Evolutionary conservation across 2,113 vertebrate species (phyloP), one percentile per base, ranked within the genome.

Genomic region (Anser cygnoides): DNA sequence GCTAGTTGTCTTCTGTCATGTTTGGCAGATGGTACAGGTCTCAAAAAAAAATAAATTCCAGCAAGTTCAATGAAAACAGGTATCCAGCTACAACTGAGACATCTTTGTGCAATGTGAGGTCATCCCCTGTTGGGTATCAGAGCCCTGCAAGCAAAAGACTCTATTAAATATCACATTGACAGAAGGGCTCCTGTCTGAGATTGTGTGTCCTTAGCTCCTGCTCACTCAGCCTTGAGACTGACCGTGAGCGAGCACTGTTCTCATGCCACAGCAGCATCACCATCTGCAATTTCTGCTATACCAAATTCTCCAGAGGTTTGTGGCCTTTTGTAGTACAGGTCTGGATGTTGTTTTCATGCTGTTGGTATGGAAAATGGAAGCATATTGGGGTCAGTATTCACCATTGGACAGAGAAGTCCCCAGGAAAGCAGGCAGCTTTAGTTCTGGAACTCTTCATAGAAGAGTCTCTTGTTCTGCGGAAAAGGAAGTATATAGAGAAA

Each of bases 291-390:
- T 87, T 41, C 50, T 82, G 37, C 74, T 31, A 0, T 55, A 28
- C 58, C 10, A 2, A 20, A 22, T 68, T 68, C 49, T 52, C 16
- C 18, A 43, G 39, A 61, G 35, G 43, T 46, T 61, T 0, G 0
- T 61, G 68, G 29, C 26, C 18, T 68, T 71, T 41, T 43, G 9
- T n/a, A 75, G 28, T 9, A 2, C 57, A 13, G 74, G 26, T 21
- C 13, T 21, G 1, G 1, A 9, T 58, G 25, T 71, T 0, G 0
- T 33, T 70, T 76, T 29, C 20, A 7, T 41, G 20, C 31, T 84
- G 43, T 39, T 79, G 25, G 3, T 44, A 6, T 37, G 63, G 66
- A 52, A 50, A 80, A 41, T 37, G 37, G 25, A 59, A 77, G 3
- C 37, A 29, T 82, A 0, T 39, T 18, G 50, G 65, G 59, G 65